Percentiles rank a stretch among this genome's conserved stretches.
Conservation (phyloP, 1,140 invertebrate genomes). For the Chionoecetes opilio region DNA sequence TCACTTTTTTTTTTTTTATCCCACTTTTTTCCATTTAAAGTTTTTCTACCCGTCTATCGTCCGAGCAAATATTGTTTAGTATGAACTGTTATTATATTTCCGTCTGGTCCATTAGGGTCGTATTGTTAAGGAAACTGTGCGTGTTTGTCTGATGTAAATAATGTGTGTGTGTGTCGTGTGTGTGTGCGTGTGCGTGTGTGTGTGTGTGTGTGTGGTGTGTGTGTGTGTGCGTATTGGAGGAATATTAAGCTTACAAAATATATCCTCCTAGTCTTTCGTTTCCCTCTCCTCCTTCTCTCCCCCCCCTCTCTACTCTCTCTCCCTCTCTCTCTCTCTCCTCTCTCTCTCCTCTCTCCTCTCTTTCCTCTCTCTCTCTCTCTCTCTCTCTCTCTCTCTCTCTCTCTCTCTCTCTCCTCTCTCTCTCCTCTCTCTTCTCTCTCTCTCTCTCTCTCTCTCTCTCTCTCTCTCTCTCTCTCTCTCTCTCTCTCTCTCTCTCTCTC, state of each 20-base stretch:
- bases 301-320: neutral
- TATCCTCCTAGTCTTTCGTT: neutral
- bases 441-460: neutral
- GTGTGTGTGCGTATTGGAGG: neutral
- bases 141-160: neutral
- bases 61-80: neutral
- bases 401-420: neutral
- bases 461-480: too few relatives aligned
- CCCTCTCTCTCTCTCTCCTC: neutral
- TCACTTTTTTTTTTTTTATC: too few relatives aligned
- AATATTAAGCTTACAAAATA: neutral
- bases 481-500: too few relatives aligned
- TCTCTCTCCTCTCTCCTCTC: neutral
- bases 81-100: constrained; percentile 21
- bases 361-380: neutral
- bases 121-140: neutral
- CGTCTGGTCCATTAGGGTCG: neutral
- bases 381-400: neutral
- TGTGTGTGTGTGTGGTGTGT: constrained; percentile 2
- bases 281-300: neutral
- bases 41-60: neutral
- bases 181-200: constrained; percentile 25
- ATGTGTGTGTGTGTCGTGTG: constrained; percentile 2
- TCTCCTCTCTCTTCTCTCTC: neutral
- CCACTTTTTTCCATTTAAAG: neutral